Evolutionary conservation across 2,888 invertebrate genomes (phyloP), one percentile per base, ranked within the genome.

Genomic region (Crocallis elinguaria): DNA sequence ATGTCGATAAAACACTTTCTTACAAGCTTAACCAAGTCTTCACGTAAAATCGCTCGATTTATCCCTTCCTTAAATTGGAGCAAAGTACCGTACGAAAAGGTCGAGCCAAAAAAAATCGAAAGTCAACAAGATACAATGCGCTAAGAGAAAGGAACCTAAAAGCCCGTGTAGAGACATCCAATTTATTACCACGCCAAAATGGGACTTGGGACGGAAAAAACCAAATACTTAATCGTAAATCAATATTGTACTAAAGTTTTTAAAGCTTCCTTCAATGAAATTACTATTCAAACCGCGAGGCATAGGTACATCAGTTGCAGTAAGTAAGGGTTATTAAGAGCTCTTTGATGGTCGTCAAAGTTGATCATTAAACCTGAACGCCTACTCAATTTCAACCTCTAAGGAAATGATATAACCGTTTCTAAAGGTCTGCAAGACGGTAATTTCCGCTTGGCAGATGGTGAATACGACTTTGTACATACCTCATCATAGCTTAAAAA

Each of bases 41-140:
- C 8, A 1, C 6, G 23, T 23, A 6, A 23, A 23, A 5, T 23
- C 6, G 7, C 23, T 23, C 6, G 23, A 6, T 5, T 8, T 23
- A 8, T 19, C 39, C 27, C 17, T 5, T 2, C 11, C 5, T 25
- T 7, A 69, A 79, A 79, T 64, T 71, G 70, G 79, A 73, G 68
- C 77, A 64, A 71, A 52, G 67, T 81, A 83, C 84, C 80, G 84
- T 83, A 79, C 57, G 64, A 68, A 75, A 80, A 73, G 77, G 75
- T 19, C 36, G 14, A 30, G 33, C 8, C 25, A 27, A 33, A 65
- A 75, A n/a, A 78, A 76, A 71, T 72, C 69, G 71, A 74, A 74
- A 75, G 73, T 77, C 77, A 79, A 72, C 63, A 66, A 76, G 77
- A 82, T 79, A 76, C 76, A 44, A 49, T 51, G 54, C 60, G 57